These are phyloP conservation scores for Musca vetustissima DNA, from an alignment of 1,140 invertebrate genomes.

Conservation along the genomic window DNA sequence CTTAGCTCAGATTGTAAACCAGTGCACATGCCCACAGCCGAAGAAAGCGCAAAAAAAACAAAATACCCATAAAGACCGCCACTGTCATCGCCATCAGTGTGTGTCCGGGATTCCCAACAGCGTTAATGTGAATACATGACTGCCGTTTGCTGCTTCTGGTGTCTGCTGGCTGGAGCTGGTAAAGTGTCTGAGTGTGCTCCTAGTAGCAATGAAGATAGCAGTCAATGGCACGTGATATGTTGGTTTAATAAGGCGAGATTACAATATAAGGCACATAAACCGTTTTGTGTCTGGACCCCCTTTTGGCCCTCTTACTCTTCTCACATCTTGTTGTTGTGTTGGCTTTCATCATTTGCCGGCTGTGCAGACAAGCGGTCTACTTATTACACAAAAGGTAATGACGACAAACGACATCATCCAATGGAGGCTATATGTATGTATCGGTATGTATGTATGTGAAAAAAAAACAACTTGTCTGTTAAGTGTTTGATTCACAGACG, in stretches of 20 bases:
- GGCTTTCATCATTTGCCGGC: no score
- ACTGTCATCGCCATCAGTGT: no score
- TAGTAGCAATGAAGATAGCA: no score
- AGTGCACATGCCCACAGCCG: no score
- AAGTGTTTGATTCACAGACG: not conserved
- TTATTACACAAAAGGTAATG: not conserved
- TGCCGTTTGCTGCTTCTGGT: not conserved
- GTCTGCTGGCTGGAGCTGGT: not conserved
- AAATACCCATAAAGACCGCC: not conserved
- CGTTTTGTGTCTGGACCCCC: no score
- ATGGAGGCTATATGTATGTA: no score
- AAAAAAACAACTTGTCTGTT: not conserved
- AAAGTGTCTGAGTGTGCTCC: not conserved
- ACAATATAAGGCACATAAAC: not conserved
- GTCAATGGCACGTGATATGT: slow-evolving; percentile 11
- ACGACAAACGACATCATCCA: no score
- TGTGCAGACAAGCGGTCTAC: slow-evolving; percentile 17
- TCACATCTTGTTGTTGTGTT: no score
- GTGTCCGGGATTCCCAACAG: not conserved
- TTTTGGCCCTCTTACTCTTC: no score
- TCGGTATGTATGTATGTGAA: not conserved
- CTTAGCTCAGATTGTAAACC: no score
- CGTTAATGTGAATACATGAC: not conserved
- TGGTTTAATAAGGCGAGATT: slow-evolving; percentile 8
- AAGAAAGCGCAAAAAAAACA: not conserved